Conservation (phyloP, 2,888 invertebrate species). For the Dromius quadrimaculatus region DNA sequence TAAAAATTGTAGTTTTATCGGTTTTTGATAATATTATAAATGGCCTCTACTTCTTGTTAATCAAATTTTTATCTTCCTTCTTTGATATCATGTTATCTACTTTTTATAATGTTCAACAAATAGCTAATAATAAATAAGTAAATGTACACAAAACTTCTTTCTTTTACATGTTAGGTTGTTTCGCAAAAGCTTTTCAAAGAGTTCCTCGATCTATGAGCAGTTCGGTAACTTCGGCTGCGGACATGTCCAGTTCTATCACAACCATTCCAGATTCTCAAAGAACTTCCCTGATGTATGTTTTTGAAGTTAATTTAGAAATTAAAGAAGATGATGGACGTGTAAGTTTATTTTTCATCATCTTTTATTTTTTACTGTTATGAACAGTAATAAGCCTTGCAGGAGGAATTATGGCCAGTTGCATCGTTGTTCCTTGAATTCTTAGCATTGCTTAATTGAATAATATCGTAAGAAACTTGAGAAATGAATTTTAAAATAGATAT, state of each 20-base stretch:
- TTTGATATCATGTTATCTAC: not conserved
- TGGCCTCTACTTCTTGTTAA: not conserved
- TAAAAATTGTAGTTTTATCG: conserved; percentile 7
- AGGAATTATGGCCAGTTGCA: not conserved
- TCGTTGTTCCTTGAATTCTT: no score
- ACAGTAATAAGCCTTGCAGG: no score
- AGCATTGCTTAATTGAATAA: no score
- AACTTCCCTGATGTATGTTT: conserved; percentile 78
- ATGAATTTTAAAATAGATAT: not conserved
- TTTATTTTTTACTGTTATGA: not conserved
- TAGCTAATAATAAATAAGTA: conserved; percentile 21
- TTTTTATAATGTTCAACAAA: not conserved
- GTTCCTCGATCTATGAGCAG: conserved; percentile 87
- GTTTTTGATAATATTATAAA: not conserved
- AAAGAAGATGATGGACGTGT: conserved; percentile 92
- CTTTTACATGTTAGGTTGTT: conserved; percentile 75
- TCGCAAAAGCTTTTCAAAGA: conserved; percentile 94
- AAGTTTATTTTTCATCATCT: conserved; percentile 56
- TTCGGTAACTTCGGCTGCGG: conserved; percentile 73
- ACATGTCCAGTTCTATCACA: conserved; percentile 72
- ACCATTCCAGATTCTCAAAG: conserved; percentile 74
- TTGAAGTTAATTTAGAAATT: conserved; percentile 93
- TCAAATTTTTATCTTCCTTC: not conserved
- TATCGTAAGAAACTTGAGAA: not conserved
- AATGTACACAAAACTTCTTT: conserved; percentile 3